Evolutionary conservation across 2,888 invertebrate species (phyloP).

Genomic region (Cancer borealis): DNA sequence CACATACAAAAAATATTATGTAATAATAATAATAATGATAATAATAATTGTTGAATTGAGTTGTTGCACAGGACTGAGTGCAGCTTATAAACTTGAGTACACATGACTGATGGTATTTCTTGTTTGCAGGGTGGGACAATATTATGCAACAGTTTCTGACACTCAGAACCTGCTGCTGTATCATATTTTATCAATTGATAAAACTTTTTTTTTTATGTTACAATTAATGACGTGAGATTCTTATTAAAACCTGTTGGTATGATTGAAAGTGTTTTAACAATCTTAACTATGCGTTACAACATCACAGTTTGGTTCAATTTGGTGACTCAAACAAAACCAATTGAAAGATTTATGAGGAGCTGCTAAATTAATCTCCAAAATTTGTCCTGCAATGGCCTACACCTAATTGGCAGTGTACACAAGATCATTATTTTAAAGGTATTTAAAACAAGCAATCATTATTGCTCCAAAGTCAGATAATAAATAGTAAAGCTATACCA

Average conservation of each 20-base stretch:
- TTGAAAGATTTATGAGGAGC: background rate
- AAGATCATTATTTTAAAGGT: background rate
- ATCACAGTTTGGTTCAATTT: slow-evolving; percentile 9
- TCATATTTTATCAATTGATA: background rate
- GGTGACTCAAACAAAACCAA: background rate
- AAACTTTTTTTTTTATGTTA: background rate
- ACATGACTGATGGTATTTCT: background rate
- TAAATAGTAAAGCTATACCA: slow-evolving; percentile 25
- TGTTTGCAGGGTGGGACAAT: background rate
- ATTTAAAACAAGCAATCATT: slow-evolving; percentile 21
- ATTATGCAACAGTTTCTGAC: background rate
- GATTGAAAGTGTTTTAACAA: background rate
- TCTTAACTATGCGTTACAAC: slow-evolving; percentile 21
- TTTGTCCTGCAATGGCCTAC: background rate
- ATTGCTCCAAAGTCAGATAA: slow-evolving; percentile 34
- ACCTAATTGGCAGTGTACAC: slow-evolving; percentile 21
- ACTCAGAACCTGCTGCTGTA: background rate
- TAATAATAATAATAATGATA: background rate
- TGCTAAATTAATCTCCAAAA: background rate
- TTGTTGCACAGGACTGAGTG: background rate
- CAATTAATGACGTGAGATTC: background rate
- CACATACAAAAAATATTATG: background rate
- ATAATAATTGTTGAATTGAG: background rate
- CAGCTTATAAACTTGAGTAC: background rate
- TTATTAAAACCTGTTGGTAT: slow-evolving; percentile 29